Evolutionary conservation across 2,113 vertebrate species (phyloP).

Genomic region (Gallinago paraguaiae): DNA sequence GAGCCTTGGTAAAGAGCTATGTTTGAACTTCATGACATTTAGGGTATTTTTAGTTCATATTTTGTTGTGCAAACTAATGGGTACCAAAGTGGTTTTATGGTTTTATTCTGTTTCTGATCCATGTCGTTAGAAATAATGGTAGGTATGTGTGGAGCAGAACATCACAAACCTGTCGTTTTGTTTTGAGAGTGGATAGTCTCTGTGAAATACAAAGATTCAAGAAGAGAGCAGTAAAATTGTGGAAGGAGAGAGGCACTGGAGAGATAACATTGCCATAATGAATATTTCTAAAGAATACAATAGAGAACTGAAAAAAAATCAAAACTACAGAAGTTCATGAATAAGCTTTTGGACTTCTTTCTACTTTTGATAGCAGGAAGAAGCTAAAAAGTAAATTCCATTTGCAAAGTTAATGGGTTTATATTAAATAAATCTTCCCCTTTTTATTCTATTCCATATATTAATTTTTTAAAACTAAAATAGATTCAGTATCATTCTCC

Average conservation of each 20-base stretch:
- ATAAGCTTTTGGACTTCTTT: not conserved
- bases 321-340: not conserved
- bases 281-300: not conserved
- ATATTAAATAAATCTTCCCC: not conserved
- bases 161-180: not conserved
- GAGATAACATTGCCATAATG: not conserved
- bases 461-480: not conserved
- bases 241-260: not conserved
- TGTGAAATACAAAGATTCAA: not conserved
- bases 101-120: not conserved
- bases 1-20: not conserved
- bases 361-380: not conserved
- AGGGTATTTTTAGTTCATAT: not conserved
- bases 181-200: not conserved
- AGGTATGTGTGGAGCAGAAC: not conserved
- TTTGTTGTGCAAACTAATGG: not conserved
- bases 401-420: not conserved
- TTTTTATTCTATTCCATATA: not conserved
- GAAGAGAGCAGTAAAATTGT: not conserved
- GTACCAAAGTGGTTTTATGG: not conserved
- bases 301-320: not conserved
- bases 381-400: not conserved
- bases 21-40: not conserved
- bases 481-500: not conserved
- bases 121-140: not conserved